Base-by-base conservation (phyloP, 1,140 invertebrate species). In the Cecropterus lyciades region DNA sequence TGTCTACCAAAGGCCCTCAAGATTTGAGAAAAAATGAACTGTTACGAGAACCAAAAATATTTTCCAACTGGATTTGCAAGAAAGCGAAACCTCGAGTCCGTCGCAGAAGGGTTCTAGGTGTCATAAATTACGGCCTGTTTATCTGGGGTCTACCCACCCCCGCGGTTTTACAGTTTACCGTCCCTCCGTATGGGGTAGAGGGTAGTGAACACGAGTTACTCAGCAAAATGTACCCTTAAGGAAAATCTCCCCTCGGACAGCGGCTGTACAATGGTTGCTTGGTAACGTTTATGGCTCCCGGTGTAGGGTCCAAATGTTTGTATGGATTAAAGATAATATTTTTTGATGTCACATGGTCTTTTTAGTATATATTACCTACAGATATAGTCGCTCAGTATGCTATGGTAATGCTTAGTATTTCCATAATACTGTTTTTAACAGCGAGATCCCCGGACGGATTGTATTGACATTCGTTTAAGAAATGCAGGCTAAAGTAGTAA, bases 151-250 rank as follows among this genome's bases (percentile, higher is more conserved):
- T 17, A 45, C 55, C 55, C 55, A 57, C 55, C 71, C 79, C 72
- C 77, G 82, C 67, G 85, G 85, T 88, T 88, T 85, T 80, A 77
- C 82, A 88, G 82, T 88, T 88, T 88, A 85, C 82, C 85, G 80
- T 75, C 80, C 80, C 80, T 83, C 75, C 69, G 76, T 70, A 82
- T 75, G 77, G 74, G 72, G 57, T 57, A 71, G 69, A 75, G 80
- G 79, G 77, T 75, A 82, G 72, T 84, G n/a, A 80, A 80, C 70
- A 74, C 66, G 70, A 72, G 78, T 79, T 83, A 78, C 78, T 82
- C 78, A 82, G 80, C 74, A 69, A 65, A 80, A 79, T 75, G 69
- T 73, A 71, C 72, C 73, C 75, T 71, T 66, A 71, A 73, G 66
- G 64, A 70, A 46, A 65, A 64, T 37, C 56, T 65, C 53, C 53